Evolutionary conservation across 2,797 vertebrate species (phyloP).

Genomic region (Sebastes vulpes): DNA sequence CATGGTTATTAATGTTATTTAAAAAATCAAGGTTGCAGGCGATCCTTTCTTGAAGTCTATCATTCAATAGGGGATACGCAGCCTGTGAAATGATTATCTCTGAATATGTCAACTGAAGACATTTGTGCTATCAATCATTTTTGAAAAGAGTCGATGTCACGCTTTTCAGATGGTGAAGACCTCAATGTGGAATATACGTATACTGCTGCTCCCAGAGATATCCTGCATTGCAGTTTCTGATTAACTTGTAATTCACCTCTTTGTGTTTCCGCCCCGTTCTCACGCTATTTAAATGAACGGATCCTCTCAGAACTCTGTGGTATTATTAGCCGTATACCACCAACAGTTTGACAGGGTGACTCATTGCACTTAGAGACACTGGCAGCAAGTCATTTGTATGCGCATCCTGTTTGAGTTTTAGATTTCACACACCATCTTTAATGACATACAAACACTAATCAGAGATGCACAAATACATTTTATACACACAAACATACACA

Average conservation of each 20-base stretch:
- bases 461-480: slow-evolving; percentile 59
- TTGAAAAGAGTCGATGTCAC: slow-evolving; percentile 10
- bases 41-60: slow-evolving; percentile 33
- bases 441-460: slow-evolving; percentile 70
- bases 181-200: not conserved
- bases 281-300: slow-evolving; percentile 56
- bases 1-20: slow-evolving; percentile 19
- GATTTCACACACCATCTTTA: slow-evolving; percentile 71
- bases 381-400: slow-evolving; percentile 69
- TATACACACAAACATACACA: slow-evolving; percentile 54
- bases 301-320: slow-evolving; percentile 57
- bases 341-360: slow-evolving; percentile 71
- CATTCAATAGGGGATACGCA: slow-evolving; percentile 24
- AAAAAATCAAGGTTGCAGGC: slow-evolving; percentile 22
- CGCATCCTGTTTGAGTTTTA: slow-evolving; percentile 78
- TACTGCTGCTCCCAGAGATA: slow-evolving; percentile 19
- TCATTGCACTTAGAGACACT: slow-evolving; percentile 74
- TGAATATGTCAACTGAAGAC: slow-evolving; percentile 42
- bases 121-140: slow-evolving; percentile 55
- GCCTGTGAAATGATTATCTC: slow-evolving; percentile 45
- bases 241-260: slow-evolving; percentile 49
- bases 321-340: slow-evolving; percentile 72
- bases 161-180: slow-evolving; percentile 20
- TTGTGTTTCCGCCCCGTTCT: slow-evolving; percentile 34
- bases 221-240: slow-evolving; percentile 31